phyloP scores from a whole-genome alignment of 2,113 vertebrate species.

The Toxotes chatareus region DNA sequence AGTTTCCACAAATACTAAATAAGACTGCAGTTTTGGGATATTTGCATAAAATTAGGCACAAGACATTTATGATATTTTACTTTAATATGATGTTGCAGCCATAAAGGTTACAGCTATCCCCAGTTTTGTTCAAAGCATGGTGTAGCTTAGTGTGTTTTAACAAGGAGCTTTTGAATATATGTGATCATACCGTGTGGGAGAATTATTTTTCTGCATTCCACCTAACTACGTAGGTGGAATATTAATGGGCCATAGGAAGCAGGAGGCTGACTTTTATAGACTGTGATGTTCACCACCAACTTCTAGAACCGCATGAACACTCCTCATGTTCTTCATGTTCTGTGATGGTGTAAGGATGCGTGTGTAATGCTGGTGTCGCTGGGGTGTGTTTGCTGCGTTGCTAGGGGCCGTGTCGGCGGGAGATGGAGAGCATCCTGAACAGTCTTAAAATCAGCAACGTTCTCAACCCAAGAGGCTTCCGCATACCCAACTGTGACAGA shows the following conservation, averaged over 20 bases:
- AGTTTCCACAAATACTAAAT: neutral
- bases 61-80: neutral
- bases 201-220: neutral
- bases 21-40: neutral
- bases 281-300: slow-evolving; percentile 20
- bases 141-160: neutral
- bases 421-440: slow-evolving; percentile 95
- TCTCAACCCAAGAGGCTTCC: slow-evolving; percentile 91
- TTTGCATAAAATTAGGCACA: neutral
- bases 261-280: neutral
- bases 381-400: slow-evolving; percentile 43
- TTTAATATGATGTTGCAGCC: neutral
- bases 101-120: neutral
- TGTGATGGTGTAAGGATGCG: slow-evolving; percentile 16
- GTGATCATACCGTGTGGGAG: no score
- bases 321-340: slow-evolving; percentile 15
- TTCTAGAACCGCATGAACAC: neutral
- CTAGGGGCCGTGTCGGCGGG: slow-evolving; percentile 94
- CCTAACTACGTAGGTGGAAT: neutral
- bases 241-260: neutral
- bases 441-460: slow-evolving; percentile 91
- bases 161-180: neutral
- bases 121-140: neutral
- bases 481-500: slow-evolving; percentile 98
- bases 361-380: slow-evolving; percentile 22